Evolutionary conservation across 2,888 invertebrate species (phyloP).

Genomic region (Marasmarcha lunaedactyla): DNA sequence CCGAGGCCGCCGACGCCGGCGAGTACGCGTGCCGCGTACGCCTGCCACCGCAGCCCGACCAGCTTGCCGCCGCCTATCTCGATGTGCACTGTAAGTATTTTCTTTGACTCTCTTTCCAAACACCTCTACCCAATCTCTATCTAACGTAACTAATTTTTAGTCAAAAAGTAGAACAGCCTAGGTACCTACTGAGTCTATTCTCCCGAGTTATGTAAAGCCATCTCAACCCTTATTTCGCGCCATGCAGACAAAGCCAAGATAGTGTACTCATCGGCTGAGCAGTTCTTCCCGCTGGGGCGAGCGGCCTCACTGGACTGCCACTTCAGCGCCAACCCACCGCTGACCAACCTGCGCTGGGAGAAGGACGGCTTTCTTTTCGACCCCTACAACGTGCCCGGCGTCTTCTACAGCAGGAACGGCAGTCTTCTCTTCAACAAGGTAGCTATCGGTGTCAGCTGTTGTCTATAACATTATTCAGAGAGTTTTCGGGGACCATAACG

Average conservation of each 20-base stretch:
- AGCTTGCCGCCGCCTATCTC: constrained; percentile 86
- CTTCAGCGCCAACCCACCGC: constrained; percentile 91
- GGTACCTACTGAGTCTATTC: too few relatives aligned
- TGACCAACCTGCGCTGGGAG: constrained; percentile 91
- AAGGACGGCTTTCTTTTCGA: constrained; percentile 93
- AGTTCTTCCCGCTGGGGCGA: constrained; percentile 86
- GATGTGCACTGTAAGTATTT: constrained; percentile 92
- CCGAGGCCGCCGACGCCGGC: constrained; percentile 85
- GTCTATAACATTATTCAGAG: too few relatives aligned
- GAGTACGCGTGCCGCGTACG: constrained; percentile 89
- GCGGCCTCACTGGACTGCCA: constrained; percentile 90
- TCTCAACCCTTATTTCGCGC: too few relatives aligned
- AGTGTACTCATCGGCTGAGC: constrained; percentile 85
- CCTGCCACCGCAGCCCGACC: constrained; percentile 78
- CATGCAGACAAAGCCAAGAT: constrained; percentile 93
- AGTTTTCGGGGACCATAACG: too few relatives aligned
- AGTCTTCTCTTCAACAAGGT: constrained; percentile 83
- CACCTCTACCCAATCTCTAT: too few relatives aligned
- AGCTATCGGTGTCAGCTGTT: too few relatives aligned
- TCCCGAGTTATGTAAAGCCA: too few relatives aligned
- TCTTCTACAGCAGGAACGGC: constrained; percentile 86
- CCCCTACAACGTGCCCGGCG: constrained; percentile 89
- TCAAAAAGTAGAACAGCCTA: too few relatives aligned
- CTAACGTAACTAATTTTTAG: too few relatives aligned
- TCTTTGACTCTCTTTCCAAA: too few relatives aligned